Conservation (phyloP, 2,888 invertebrate genomes). For the Therioaphis trifolii region DNA sequence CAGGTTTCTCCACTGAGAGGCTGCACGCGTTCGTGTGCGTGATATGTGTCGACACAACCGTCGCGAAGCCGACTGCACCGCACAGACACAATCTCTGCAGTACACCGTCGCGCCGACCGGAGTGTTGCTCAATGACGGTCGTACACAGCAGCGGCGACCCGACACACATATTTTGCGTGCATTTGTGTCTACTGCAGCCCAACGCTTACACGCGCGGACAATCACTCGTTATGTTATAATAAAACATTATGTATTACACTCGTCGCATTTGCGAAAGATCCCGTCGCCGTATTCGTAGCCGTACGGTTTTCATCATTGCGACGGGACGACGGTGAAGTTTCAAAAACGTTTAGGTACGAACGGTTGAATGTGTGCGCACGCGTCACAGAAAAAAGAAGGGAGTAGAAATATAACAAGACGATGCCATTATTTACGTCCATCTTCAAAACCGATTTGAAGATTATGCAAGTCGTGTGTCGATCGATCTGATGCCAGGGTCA, state of each 20-base stretch:
- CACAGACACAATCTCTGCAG: not conserved
- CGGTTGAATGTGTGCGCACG: no score
- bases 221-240: not conserved
- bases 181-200: no score
- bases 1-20: no score
- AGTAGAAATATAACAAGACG: no score
- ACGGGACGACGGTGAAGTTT: no score
- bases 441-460: not conserved
- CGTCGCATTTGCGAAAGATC: not conserved
- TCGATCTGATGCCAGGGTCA: not conserved
- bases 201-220: no score
- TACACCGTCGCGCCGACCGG: no score
- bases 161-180: not conserved
- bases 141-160: not conserved
- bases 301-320: not conserved
- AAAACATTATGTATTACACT: not conserved
- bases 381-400: no score
- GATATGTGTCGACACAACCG: not conserved
- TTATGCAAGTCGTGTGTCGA: not conserved
- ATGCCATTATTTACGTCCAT: no score
- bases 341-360: not conserved
- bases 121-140: not conserved
- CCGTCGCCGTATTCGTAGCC: not conserved
- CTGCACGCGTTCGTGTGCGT: no score
- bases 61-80: not conserved